A percentile compares a stretch with the other conserved stretches of the same genome.
Evolutionary conservation across 37 sponge, comb jelly and placozoan genomes (phyloP).

Genomic region (Chondrosia reniformis): DNA sequence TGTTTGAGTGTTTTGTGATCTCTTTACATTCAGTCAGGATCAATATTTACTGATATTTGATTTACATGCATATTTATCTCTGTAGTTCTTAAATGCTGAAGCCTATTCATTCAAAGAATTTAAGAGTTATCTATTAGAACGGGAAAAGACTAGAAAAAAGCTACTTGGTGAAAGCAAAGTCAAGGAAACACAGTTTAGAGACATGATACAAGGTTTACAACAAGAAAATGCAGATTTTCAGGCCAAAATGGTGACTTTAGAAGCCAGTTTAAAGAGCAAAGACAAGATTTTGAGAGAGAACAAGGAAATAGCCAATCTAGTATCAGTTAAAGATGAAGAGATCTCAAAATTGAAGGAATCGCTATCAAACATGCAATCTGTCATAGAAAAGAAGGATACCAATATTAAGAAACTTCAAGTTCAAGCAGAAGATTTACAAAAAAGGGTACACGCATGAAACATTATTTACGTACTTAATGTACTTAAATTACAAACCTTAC

Average conservation of each 20-base stretch:
- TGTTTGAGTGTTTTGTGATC: not conserved
- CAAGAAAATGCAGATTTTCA: slow-evolving; percentile 39
- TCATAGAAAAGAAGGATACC: too few species aligned
- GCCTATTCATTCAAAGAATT: slow-evolving; percentile 30
- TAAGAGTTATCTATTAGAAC: slow-evolving; percentile 36
- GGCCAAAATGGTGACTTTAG: slow-evolving; percentile 10
- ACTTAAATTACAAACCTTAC: too few species aligned
- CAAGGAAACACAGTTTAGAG: slow-evolving; percentile 53
- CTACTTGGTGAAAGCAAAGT: slow-evolving; percentile 42
- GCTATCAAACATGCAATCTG: too few species aligned
- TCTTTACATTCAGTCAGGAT: not conserved
- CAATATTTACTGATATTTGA: not conserved
- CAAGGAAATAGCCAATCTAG: slow-evolving; percentile 13
- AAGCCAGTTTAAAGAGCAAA: not conserved
- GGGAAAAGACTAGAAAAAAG: slow-evolving; percentile 26
- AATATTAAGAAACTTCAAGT: too few species aligned
- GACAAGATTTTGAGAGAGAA: slow-evolving; percentile 26
- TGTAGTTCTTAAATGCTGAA: slow-evolving; percentile 42
- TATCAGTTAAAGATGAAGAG: not conserved
- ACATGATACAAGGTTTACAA: slow-evolving; percentile 30
- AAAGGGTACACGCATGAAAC: too few species aligned
- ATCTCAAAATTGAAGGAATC: too few species aligned
- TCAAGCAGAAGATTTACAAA: too few species aligned
- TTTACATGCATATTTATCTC: not conserved
- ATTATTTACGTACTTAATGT: too few species aligned